phyloP scores from a whole-genome alignment of 2,113 vertebrate genomes.

The Orientallactaga bullata region DNA sequence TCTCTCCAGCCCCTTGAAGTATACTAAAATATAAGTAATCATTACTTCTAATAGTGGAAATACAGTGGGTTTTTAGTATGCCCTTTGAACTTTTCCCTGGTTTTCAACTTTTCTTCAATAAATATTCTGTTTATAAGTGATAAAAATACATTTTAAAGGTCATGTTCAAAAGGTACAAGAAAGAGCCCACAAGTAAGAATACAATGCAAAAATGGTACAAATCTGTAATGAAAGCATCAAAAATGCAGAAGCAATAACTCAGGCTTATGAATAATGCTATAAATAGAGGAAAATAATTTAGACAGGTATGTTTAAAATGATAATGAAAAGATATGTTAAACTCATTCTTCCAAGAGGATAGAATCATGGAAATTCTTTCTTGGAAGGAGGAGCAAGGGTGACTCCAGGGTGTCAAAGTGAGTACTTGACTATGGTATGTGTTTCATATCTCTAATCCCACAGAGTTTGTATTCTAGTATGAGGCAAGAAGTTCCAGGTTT shows the following conservation, averaged over 20 bases:
- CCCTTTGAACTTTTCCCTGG: not conserved
- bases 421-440: not conserved
- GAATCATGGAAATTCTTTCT: not conserved
- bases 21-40: conserved; percentile 41
- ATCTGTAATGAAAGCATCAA: not conserved
- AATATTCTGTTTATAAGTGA: conserved; percentile 40
- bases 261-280: conserved; percentile 39
- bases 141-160: conserved; percentile 2
- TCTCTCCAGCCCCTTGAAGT: not conserved
- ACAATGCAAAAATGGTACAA: not conserved
- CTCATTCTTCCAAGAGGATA: conserved; percentile 22
- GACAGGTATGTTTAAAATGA: conserved; percentile 46
- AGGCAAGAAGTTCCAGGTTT: not conserved
- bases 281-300: not conserved
- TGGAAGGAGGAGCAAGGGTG: not conserved
- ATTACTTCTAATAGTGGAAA: conserved; percentile 7
- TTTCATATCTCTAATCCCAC: not conserved
- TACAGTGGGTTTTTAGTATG: conserved; percentile 40
- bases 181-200: not conserved
- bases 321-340: conserved; percentile 35
- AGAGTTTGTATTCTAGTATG: not conserved
- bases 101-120: conserved; percentile 12
- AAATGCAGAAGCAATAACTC: conserved; percentile 32
- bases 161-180: not conserved
- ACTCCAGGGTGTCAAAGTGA: not conserved